Conservation (phyloP, 2,797 vertebrate genomes). For the Tapirus indicus region DNA sequence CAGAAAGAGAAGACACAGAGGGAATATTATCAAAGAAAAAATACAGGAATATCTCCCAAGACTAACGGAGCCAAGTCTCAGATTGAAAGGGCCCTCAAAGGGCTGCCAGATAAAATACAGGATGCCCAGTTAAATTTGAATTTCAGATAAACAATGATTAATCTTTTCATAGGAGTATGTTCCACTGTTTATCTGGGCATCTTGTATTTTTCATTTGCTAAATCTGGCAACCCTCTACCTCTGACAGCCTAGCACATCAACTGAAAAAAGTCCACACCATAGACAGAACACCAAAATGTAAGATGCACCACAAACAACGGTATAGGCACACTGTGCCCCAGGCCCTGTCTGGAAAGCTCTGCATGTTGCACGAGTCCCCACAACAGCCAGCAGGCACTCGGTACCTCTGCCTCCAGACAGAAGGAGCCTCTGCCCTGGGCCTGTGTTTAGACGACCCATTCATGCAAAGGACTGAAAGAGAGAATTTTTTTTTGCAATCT, state of each 20-base stretch:
- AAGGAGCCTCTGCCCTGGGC: not conserved
- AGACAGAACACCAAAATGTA: not conserved
- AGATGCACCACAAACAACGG: too few relatives aligned
- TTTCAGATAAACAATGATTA: not conserved
- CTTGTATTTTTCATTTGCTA: not conserved
- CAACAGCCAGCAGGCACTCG: fast-evolving
- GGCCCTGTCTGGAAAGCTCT: not conserved
- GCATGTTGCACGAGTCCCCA: fast-evolving
- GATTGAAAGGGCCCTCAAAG: not conserved
- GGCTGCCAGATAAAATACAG: not conserved
- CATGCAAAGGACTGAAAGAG: not conserved
- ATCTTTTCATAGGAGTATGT: not conserved
- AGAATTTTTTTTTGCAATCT: not conserved
- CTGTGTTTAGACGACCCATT: not conserved
- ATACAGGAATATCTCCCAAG: not conserved
- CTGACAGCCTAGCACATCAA: not conserved
- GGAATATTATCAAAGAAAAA: not conserved
- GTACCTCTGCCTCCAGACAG: not conserved
- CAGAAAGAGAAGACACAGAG: not conserved
- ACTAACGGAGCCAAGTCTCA: not conserved
- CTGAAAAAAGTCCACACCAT: not conserved
- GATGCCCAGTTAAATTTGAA: not conserved
- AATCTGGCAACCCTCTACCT: not conserved
- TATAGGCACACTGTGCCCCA: fast-evolving
- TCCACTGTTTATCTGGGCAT: not conserved